Evolutionary conservation across 2,113 vertebrate genomes (phyloP).

Genomic region (Labeo catla): DNA sequence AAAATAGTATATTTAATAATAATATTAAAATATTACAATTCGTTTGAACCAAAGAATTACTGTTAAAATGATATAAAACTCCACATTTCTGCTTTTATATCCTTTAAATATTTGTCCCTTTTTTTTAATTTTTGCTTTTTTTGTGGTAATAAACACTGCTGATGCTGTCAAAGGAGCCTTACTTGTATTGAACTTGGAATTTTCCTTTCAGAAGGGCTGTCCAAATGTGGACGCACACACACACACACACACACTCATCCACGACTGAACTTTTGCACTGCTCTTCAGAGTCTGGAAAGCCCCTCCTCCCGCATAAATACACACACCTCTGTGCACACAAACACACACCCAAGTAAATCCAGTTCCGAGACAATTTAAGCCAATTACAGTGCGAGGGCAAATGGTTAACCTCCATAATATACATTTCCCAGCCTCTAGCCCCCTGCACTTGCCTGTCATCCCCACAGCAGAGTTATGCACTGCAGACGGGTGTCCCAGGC

Average conservation of each 20-base stretch:
- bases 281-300: conserved; percentile 69
- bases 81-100: neutral
- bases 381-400: conserved; percentile 93
- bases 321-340: conserved; percentile 40
- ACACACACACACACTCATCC: conserved; percentile 46
- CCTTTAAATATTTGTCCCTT: neutral
- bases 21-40: neutral
- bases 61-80: no score
- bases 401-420: conserved; percentile 81
- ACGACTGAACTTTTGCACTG: conserved; percentile 74
- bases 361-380: conserved; percentile 97
- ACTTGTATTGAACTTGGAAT: neutral
- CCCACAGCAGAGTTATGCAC: conserved; percentile 80
- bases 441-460: conserved; percentile 74
- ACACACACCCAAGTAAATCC: conserved; percentile 72
- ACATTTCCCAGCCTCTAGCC: conserved; percentile 78
- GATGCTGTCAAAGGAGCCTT: neutral
- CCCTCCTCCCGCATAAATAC: conserved; percentile 70
- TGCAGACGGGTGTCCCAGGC: conserved; percentile 74
- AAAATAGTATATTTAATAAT: neutral
- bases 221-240: conserved; percentile 13
- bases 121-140: neutral
- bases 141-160: neutral
- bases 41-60: neutral
- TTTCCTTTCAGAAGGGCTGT: neutral